Conservation (phyloP, 2,888 invertebrate species). For the Masnerella sp. region DNA sequence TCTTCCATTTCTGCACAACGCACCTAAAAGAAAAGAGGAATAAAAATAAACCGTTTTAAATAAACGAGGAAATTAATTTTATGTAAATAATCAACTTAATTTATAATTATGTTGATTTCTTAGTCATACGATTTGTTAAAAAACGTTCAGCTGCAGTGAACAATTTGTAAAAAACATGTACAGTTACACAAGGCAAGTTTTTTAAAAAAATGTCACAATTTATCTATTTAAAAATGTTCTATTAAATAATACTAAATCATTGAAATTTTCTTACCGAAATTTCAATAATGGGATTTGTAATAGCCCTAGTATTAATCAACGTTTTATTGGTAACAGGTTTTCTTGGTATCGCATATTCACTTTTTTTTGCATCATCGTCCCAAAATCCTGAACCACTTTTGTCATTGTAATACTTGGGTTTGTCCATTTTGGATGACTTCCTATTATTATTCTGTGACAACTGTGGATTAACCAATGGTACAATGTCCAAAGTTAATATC, state of each 20-base stretch:
- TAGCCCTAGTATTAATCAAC: slow-evolving; percentile 66
- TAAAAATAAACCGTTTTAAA: not conserved
- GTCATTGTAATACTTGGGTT: slow-evolving; percentile 1
- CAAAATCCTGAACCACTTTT: slow-evolving; percentile 62
- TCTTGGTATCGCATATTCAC: slow-evolving; percentile 45
- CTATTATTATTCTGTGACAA: not conserved
- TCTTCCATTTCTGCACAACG: slow-evolving; percentile 79
- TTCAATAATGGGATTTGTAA: slow-evolving; percentile 70
- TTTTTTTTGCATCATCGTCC: slow-evolving; percentile 62
- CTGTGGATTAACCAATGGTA: slow-evolving; percentile 68
- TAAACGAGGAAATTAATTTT: not conserved
- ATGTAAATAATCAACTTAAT: too few relatives aligned
- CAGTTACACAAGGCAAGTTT: too few relatives aligned
- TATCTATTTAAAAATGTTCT: not conserved
- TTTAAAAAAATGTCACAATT: not conserved
- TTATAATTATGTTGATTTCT: too few relatives aligned
- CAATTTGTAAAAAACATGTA: too few relatives aligned
- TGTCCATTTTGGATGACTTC: not conserved
- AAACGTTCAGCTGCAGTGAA: too few relatives aligned
- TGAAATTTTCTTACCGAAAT: slow-evolving; percentile 68
- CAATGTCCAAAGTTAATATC: slow-evolving; percentile 80
- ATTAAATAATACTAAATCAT: not conserved
- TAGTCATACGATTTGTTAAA: too few relatives aligned
- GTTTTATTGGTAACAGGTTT: slow-evolving; percentile 64
- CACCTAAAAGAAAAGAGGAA: slow-evolving; percentile 63